Conservation (phyloP, 2,888 invertebrate genomes). For the Ochlodes sylvanus region DNA sequence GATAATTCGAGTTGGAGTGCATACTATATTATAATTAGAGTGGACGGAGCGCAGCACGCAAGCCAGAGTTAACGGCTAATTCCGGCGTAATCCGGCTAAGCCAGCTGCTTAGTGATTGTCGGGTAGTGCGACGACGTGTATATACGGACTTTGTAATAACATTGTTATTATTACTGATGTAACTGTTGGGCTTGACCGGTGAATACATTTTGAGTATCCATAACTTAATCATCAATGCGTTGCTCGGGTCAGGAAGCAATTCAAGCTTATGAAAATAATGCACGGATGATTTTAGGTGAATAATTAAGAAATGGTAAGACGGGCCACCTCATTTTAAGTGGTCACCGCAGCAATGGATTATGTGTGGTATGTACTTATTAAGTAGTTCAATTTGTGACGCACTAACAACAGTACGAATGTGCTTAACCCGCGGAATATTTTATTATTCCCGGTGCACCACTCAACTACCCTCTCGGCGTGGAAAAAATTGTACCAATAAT, state of each 20-base stretch:
- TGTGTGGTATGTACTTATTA: neutral
- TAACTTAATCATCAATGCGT: neutral
- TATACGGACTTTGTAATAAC: constrained; percentile 8
- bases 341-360: too few relatives aligned
- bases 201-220: neutral
- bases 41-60: constrained; percentile 2
- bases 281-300: too few relatives aligned
- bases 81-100: constrained; percentile 17
- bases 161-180: neutral
- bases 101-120: constrained; percentile 16
- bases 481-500: constrained; percentile 22
- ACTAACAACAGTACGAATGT: constrained; percentile 8
- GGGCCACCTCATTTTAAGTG: too few relatives aligned
- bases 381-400: constrained; percentile 6
- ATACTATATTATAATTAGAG: constrained; percentile 14
- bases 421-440: constrained; percentile 19
- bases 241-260: neutral
- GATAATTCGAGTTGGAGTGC: constrained; percentile 5
- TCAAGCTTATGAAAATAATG: too few relatives aligned
- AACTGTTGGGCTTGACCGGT: neutral
- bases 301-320: too few relatives aligned
- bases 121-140: constrained; percentile 3
- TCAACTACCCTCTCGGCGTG: constrained; percentile 16
- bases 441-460: constrained; percentile 21
- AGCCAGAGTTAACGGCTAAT: constrained; percentile 24